Evolutionary conservation across 2,113 vertebrate species (phyloP).

Genomic region (Martes martes): DNA sequence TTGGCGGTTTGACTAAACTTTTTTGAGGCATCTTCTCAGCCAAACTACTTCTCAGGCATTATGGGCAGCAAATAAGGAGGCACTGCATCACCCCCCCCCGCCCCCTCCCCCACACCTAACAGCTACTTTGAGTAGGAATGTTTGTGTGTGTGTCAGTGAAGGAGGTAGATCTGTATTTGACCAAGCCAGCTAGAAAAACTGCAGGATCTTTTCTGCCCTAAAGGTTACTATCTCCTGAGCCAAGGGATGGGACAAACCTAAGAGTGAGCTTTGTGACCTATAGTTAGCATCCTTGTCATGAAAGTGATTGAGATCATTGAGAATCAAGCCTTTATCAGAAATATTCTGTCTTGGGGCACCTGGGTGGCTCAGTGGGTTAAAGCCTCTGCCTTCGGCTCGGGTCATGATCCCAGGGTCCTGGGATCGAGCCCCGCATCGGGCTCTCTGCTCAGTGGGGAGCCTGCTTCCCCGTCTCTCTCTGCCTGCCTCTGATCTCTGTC

Average conservation of each 20-base stretch:
- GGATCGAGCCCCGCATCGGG: too few species aligned
- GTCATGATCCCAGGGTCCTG: too few species aligned
- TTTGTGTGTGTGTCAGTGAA: not conserved
- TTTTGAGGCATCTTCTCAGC: not conserved
- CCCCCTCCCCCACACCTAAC: rapidly evolving
- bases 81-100: rapidly evolving
- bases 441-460: too few species aligned
- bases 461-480: too few species aligned
- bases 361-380: too few species aligned
- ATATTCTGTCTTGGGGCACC: not conserved
- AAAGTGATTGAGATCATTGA: not conserved
- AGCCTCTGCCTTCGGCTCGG: too few species aligned
- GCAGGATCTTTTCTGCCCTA: not conserved
- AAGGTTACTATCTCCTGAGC: not conserved
- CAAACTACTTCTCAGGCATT: not conserved
- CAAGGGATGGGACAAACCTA: not conserved
- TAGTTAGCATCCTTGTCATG: not conserved
- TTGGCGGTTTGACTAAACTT: not conserved
- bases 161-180: not conserved
- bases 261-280: not conserved
- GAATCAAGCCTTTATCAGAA: not conserved
- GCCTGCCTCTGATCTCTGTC: too few species aligned
- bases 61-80: not conserved
- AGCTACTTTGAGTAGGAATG: not conserved
- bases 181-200: not conserved